Evolutionary conservation across 2,797 vertebrate species (phyloP).

Genomic region (Poecilia wingei): DNA sequence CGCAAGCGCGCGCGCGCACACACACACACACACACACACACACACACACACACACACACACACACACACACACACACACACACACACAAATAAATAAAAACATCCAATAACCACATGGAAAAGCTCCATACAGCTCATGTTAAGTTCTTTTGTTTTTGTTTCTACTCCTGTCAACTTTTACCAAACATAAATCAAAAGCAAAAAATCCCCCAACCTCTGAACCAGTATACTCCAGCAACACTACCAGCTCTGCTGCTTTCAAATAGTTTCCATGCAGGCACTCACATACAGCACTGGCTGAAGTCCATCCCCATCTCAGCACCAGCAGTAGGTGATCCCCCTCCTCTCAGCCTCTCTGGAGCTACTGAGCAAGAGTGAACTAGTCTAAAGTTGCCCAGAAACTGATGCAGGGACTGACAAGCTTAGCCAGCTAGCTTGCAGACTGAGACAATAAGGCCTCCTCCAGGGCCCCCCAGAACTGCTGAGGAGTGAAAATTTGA

Average conservation of each 20-base stretch:
- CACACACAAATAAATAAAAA: background rate
- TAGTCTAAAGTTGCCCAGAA: conserved; percentile 79
- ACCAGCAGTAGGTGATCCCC: conserved; percentile 36
- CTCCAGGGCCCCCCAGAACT: conserved; percentile 66
- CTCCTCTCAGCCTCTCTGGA: conserved; percentile 52
- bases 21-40: too few species aligned
- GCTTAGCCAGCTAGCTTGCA: conserved; percentile 72
- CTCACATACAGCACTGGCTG: conserved; percentile 77
- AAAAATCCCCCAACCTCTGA: conserved; percentile 67
- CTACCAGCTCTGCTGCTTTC: conserved; percentile 68
- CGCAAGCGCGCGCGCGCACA: too few species aligned
- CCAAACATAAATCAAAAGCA: conserved; percentile 85
- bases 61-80: too few species aligned
- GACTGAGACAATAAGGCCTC: conserved; percentile 83
- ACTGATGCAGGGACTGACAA: conserved; percentile 67
- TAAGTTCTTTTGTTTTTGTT: conserved; percentile 77
- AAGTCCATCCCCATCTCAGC: conserved; percentile 70
- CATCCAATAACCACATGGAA: background rate
- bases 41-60: too few species aligned
- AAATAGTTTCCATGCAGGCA: conserved; percentile 71
- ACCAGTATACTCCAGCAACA: conserved; percentile 74
- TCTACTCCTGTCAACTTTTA: conserved; percentile 81
- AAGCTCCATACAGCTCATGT: background rate
- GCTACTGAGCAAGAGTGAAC: conserved; percentile 73
- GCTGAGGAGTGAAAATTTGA: conserved; percentile 79